Evolutionary conservation across 1,140 invertebrate genomes (phyloP), one percentile per base, ranked within the genome.

Genomic region (Asobara japonica): DNA sequence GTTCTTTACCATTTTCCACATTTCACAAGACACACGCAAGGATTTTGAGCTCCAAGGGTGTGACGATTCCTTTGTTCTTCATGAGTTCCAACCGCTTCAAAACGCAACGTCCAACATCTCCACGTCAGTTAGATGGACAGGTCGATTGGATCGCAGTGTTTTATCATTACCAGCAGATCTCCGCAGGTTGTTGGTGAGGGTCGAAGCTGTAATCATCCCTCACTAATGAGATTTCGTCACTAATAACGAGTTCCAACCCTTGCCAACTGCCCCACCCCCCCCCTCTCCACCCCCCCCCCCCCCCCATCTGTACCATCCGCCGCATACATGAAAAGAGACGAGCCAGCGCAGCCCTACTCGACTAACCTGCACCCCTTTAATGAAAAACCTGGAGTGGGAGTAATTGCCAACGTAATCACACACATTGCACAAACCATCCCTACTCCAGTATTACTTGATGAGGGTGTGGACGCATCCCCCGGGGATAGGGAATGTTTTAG

Each of bases 391-490:
- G 51, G 25, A 56, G 61, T 27, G 33, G 60, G 33, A 82, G 83
- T 86, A 86, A 85, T 86, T 85, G 83, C 84, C 82, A 84, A 84
- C 83, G 80, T 84, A 86, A 84, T 85, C 83, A 85, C 82, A 84
- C 80, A 84, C 77, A 79, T 76, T 80, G 79, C 78, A 83, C 79
- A 81, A 81, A 82, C 80, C 62, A 4, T 25, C 67, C 76, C 62
- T 41, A 30, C 36, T 41, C 77, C 64, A 71, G 33, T 66, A 61
- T 56, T 56, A 72, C 72, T 79, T 74, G 76, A 74, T 74, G 70
- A 79, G 79, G 72, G 78, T 74, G 79, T 65, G 74, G 71, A 74
- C 71, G 60, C 73, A 69, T 74, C 73, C 62, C 74, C 18, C 22
- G 22, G 30, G 33, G 48, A 65, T 71, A 72, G 56, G 74, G 73